Evolutionary conservation across 2,888 invertebrate genomes (phyloP).

Genomic region (Venustoraphidia nigricollis): DNA sequence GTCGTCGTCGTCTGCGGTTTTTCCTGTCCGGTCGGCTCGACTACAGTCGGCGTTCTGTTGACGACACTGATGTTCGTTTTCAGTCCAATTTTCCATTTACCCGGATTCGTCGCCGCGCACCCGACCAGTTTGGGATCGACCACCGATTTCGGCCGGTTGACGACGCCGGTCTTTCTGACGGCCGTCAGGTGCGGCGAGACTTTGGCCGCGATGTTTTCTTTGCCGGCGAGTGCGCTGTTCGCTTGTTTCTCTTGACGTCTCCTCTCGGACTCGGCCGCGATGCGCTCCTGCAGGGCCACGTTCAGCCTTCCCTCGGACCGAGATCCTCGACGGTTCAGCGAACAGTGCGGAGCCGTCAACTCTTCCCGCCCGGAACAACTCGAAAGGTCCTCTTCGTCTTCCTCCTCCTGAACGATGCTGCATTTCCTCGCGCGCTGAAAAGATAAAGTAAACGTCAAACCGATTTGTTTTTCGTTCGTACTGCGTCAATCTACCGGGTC

Average conservation of each 20-base stretch:
- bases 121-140: slow-evolving; percentile 15
- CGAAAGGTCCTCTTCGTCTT: slow-evolving; percentile 68
- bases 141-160: slow-evolving; percentile 20
- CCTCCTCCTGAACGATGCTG: slow-evolving; percentile 85
- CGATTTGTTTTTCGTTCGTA: background rate
- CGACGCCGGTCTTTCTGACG: slow-evolving; percentile 13
- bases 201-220: slow-evolving; percentile 6
- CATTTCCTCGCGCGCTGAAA: slow-evolving; percentile 64
- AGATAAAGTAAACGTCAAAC: slow-evolving; percentile 12
- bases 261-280: slow-evolving; percentile 34
- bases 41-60: slow-evolving; percentile 9
- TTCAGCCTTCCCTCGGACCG: slow-evolving; percentile 69
- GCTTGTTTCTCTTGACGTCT: slow-evolving; percentile 40
- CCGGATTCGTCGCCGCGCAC: background rate
- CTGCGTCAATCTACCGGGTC: background rate
- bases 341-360: slow-evolving; percentile 29
- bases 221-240: slow-evolving; percentile 14
- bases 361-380: slow-evolving; percentile 41
- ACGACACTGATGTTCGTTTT: slow-evolving; percentile 17
- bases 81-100: slow-evolving; percentile 24
- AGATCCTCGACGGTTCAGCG: slow-evolving; percentile 52
- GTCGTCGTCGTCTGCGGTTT: slow-evolving; percentile 25
- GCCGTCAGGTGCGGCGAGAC: slow-evolving; percentile 3
- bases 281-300: slow-evolving; percentile 45
- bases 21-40: slow-evolving; percentile 9